Evolutionary conservation across 2,113 vertebrate species (phyloP).

Genomic region (Chloropsis cyanopogon): DNA sequence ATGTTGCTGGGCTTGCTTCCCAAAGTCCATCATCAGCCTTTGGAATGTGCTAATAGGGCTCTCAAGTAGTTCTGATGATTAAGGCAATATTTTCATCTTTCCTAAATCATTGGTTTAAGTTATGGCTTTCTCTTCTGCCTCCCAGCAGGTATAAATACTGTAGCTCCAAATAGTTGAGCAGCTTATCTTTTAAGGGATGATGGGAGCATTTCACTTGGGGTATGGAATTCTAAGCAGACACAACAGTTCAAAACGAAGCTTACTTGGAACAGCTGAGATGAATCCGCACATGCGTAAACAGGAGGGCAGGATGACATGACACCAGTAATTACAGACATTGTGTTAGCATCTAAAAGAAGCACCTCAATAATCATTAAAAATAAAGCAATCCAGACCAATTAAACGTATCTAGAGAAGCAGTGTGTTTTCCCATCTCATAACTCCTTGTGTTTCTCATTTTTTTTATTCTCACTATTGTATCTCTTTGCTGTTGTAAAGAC

Average conservation of each 20-base stretch:
- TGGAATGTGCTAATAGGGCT: not conserved
- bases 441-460: not conserved
- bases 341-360: constrained; percentile 12
- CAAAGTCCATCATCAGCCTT: not conserved
- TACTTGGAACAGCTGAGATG: not conserved
- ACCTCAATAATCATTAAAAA: not conserved
- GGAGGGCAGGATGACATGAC: not conserved
- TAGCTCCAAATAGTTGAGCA: not conserved
- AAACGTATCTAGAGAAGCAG: constrained; percentile 2
- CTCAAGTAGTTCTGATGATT: not conserved
- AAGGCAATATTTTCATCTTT: not conserved
- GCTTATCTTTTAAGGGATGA: not conserved
- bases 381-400: not conserved
- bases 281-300: not conserved
- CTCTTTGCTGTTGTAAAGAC: not conserved
- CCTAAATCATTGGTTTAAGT: not conserved
- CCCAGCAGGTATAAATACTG: not conserved
- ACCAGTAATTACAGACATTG: not conserved
- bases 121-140: not conserved
- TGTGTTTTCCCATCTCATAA: not conserved
- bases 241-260: not conserved
- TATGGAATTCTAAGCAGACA: not conserved
- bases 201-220: not conserved
- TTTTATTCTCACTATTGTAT: not conserved
- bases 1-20: constrained; percentile 12